phyloP scores from a whole-genome alignment of 2,113 vertebrate species.

The Chaenocephalus aceratus region DNA sequence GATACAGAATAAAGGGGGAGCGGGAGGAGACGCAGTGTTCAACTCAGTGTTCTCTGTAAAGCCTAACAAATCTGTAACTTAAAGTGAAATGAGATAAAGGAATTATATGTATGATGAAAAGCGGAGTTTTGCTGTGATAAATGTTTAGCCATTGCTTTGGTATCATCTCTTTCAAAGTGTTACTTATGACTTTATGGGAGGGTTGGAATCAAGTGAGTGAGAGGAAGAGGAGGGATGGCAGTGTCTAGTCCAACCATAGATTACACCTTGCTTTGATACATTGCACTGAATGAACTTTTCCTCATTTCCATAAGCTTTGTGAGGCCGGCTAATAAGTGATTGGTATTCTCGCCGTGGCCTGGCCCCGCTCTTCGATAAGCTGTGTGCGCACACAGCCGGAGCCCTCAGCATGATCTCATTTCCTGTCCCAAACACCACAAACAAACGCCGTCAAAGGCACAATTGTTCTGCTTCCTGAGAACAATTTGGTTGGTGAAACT shows the following conservation, averaged over 20 bases:
- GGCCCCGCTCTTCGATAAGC: constrained; percentile 68
- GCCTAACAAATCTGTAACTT: constrained; percentile 10
- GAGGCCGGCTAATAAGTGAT: constrained; percentile 71
- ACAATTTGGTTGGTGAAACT: constrained; percentile 49
- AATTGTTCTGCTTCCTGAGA: constrained; percentile 69
- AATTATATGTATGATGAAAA: constrained; percentile 31
- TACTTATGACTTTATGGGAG: neutral
- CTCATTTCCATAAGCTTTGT: constrained; percentile 70
- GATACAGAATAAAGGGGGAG: constrained; percentile 8
- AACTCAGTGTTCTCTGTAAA: constrained; percentile 7
- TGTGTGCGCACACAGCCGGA: constrained; percentile 49
- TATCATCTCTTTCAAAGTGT: constrained; percentile 34
- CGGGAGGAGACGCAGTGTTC: neutral
- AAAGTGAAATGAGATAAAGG: constrained; percentile 9
- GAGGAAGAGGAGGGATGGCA: constrained; percentile 15
- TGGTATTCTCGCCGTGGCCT: constrained; percentile 71
- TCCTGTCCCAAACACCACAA: constrained; percentile 73
- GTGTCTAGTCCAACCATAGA: constrained; percentile 32
- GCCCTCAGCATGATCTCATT: constrained; percentile 78
- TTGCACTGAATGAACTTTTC: constrained; percentile 48
- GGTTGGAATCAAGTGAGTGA: constrained; percentile 11
- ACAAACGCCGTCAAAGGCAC: constrained; percentile 67
- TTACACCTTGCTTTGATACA: constrained; percentile 56
- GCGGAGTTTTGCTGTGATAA: constrained; percentile 20
- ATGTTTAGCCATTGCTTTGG: constrained; percentile 25